These are phyloP conservation scores for Lipophrys pholis DNA, from an alignment of 2,113 vertebrate genomes.

Conservation along the genomic window DNA sequence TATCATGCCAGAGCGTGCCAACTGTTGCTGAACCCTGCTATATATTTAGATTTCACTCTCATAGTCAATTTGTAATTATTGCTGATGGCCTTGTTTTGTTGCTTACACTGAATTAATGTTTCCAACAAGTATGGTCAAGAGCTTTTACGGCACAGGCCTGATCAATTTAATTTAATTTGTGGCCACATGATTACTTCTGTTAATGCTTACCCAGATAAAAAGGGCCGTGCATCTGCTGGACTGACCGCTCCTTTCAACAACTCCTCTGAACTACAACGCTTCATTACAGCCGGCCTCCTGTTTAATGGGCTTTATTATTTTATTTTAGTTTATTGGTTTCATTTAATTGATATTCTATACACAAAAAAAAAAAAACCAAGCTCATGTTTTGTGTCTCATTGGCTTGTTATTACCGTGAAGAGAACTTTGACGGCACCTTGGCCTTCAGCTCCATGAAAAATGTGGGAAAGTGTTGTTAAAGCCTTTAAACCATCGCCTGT, in stretches of 20 bases:
- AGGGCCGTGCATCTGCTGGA: no score
- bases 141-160: no score
- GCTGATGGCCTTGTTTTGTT: no score
- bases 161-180: no score
- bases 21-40: no score
- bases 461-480: background rate
- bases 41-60: no score
- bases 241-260: background rate
- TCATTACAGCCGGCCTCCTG: background rate
- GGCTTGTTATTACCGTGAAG: background rate
- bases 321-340: background rate
- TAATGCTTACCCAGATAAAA: no score
- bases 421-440: background rate
- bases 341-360: background rate
- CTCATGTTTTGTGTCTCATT: constrained; percentile 2
- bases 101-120: no score
- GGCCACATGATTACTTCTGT: no score
- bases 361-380: background rate
- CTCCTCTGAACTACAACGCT: background rate
- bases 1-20: no score
- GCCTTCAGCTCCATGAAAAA: background rate
- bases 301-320: background rate
- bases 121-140: no score
- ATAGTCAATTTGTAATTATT: no score
- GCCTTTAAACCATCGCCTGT: background rate